These are phyloP conservation scores for Anolis carolinensis DNA, from an alignment of 2,113 vertebrate species.

Conservation along the genomic window DNA sequence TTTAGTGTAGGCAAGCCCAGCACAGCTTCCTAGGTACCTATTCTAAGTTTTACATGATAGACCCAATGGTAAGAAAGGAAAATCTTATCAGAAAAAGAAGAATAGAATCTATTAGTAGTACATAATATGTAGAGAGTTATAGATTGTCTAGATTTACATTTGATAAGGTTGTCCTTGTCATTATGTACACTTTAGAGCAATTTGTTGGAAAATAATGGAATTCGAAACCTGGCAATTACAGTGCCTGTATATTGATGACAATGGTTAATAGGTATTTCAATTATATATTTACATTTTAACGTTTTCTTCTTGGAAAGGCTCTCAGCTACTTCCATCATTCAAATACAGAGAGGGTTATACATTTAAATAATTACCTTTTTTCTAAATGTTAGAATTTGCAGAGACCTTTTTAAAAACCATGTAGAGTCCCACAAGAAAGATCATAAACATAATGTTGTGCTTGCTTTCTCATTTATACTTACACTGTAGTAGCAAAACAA, in stretches of 20 bases:
- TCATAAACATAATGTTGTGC: constrained; percentile 20
- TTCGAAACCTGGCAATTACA: not conserved
- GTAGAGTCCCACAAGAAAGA: not conserved
- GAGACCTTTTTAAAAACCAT: not conserved
- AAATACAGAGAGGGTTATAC: constrained; percentile 8
- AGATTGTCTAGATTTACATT: not conserved
- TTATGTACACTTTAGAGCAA: constrained; percentile 7
- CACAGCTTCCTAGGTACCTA: not conserved
- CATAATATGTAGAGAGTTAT: not conserved
- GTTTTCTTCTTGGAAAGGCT: not conserved
- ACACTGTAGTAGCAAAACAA: not conserved
- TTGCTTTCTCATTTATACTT: constrained; percentile 6
- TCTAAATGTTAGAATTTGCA: constrained; percentile 1
- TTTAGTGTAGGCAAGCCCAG: too few species aligned
- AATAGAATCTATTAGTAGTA: not conserved
- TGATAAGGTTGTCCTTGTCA: not conserved
- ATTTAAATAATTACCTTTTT: constrained; percentile 12
- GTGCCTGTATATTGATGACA: not conserved
- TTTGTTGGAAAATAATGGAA: not conserved
- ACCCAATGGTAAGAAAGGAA: not conserved
- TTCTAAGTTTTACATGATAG: not conserved
- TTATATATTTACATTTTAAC: not conserved
- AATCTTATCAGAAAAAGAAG: not conserved
- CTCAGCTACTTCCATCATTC: constrained; percentile 1
- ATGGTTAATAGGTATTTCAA: not conserved